Conservation (phyloP, 1,140 invertebrate species). For the Gerris buenoi region DNA sequence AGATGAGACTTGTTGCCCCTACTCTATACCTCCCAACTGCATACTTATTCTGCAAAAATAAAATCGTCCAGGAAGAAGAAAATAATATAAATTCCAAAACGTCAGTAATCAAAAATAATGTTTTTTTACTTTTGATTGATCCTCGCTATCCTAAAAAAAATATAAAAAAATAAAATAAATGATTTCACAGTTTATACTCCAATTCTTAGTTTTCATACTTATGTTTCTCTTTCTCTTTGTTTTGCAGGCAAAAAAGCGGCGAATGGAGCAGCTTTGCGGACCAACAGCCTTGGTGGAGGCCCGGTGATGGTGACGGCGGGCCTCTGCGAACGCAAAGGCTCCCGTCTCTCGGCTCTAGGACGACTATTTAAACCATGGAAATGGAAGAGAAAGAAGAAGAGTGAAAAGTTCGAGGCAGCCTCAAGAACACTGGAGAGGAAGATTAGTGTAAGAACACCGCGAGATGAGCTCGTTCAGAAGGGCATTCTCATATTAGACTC, state of each 20-base stretch:
- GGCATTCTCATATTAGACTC: constrained; percentile 83
- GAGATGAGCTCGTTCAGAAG: constrained; percentile 91
- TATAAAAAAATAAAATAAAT: no score
- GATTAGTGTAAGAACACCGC: constrained; percentile 90
- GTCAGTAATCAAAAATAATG: no score
- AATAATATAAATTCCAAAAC: no score
- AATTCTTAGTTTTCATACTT: no score
- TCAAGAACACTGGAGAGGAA: constrained; percentile 92
- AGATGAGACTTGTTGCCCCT: no score
- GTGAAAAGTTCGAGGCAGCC: constrained; percentile 88
- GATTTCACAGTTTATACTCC: no score
- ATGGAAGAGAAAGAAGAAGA: constrained; percentile 97
- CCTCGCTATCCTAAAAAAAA: no score
- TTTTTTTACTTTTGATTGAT: no score
- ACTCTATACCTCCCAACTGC: no score
- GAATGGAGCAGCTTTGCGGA: constrained; percentile 72
- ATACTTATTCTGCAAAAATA: no score
- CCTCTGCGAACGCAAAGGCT: constrained; percentile 51
- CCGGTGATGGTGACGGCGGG: constrained; percentile 47
- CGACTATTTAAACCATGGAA: constrained; percentile 96
- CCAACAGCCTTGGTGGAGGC: constrained; percentile 68
- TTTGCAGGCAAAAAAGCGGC: constrained; percentile 65
- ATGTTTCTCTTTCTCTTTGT: not conserved
- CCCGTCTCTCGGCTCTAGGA: constrained; percentile 82
- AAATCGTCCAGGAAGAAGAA: no score